Base-by-base conservation (phyloP, 1,140 invertebrate species). In the Heliconius himera region DNA sequence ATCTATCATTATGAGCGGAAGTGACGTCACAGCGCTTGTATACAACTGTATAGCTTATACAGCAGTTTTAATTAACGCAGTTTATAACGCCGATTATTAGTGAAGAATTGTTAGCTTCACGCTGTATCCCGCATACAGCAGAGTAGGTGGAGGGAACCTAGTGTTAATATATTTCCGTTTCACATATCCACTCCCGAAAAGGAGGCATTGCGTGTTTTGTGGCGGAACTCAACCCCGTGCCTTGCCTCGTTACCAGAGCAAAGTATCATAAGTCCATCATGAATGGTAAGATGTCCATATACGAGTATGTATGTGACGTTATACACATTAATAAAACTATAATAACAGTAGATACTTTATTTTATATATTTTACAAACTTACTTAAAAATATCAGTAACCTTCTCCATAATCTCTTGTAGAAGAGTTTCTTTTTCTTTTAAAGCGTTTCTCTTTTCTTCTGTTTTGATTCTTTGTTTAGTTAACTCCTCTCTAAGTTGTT, bases 331-430 rank as follows among this genome's bases (percentile, higher is more conserved):
- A 66, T 16, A 9, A 13, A 66, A 66, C 20, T 26, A 66, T 66
- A 26, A 66, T 56, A 66, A 66, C 22, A 29, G 8, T 66, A 54
- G 5, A n/a, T 20, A n/a, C 6, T 56, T 56, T 13, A 41, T 41
- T 9, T 56, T 0, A 51, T 51, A 6, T 20, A 8, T 20, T 51
- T 51, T 46, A 46, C 41, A 56, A 56, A 66, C 85, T 85, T 60
- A 93, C 91, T 81, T 87, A 78, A 93, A 93, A 18, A 92, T 88
- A n/a, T 92, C 90, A 46, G 76, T 73, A 6, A 92, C 86, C 72
- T 88, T 86, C 9, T 85, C 86, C 88, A 92, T 89, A 1, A 78
- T 82, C 0, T 83, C 77, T 6, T 86, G 78, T 20, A 90, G n/a
- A 8, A 86, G 41, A 36, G 78, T 74, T 3, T 74, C 77, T 18